Base-by-base conservation (phyloP, 2,888 invertebrate genomes). In the Synanthedon tipuliformis region DNA sequence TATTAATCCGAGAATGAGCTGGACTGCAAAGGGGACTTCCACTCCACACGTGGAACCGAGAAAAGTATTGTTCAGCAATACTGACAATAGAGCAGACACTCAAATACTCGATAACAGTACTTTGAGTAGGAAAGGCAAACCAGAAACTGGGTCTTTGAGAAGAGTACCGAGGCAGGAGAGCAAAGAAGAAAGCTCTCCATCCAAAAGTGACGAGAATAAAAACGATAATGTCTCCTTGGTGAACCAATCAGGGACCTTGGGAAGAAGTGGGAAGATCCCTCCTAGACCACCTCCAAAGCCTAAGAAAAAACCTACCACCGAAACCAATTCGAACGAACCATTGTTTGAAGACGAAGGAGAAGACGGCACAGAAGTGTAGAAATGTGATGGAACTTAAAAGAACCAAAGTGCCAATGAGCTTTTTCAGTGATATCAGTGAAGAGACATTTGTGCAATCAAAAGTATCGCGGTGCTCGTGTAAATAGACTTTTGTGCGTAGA, bases 291-390 rank as follows among this genome's bases (percentile, higher is more conserved):
- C 95, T 11, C 94, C 94, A 34, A 94, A 94, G 64, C 94, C 94
- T 52, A 94, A 94, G 81, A 94, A 94, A 88, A 91, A 92, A 62
- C 89, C 90, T 13, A 89, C 89, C 52, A 88, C 92, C 4, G 89
- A 87, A 60, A 75, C 81, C 7, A 85, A 75, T 61, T 73, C 85
- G 56, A 91, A 89, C 64, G 94, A 94, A 63, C 94, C 94, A 56
- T 80, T 95, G 58, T 95, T 94, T 70, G 95, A 95, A 73, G 95
- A 95, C 73, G 95, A 95, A 80, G 94, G 94, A 34, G 95, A 95
- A 72, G 95, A 95, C 64, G 95, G 95, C 61, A 95, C 95, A 65
- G 95, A 95, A 89, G 95, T 95, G 88, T 94, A 92, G 89, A 84
- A 65, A 66, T 72, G 69, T 45, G 45, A 45, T 15, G 45, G 15